Evolutionary conservation across 2,113 vertebrate genomes (phyloP).

Genomic region (Emberiza fucata): DNA sequence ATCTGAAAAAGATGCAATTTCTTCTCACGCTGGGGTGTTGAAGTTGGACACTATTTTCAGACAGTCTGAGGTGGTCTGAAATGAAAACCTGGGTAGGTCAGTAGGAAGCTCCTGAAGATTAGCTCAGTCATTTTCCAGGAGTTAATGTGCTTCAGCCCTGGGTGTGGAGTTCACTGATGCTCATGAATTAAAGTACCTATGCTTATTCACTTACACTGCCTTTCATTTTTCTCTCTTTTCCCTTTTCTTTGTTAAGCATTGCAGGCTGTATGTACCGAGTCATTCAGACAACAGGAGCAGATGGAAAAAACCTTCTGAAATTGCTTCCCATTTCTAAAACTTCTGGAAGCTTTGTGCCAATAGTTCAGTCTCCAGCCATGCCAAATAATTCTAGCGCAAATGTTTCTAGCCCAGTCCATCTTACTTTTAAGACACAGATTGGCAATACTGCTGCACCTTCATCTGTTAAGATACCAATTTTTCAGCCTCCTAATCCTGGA

Average conservation of each 20-base stretch:
- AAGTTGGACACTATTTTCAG: not conserved
- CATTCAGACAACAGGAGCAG: conserved; percentile 80
- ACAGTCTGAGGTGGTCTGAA: not conserved
- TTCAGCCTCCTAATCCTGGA: conserved; percentile 66
- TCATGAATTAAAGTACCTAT: not conserved
- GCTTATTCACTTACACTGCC: not conserved
- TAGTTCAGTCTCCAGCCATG: conserved; percentile 64
- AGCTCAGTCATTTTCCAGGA: not conserved
- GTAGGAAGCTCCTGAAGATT: not conserved
- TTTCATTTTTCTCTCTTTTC: conserved; percentile 18
- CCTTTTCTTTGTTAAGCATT: conserved; percentile 74
- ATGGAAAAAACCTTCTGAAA: conserved; percentile 89
- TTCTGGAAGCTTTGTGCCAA: conserved; percentile 72
- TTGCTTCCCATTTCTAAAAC: conserved; percentile 84
- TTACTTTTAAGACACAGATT: conserved; percentile 65
- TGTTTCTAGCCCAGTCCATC: conserved; percentile 50
- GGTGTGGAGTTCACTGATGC: not conserved
- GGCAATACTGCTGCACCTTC: conserved; percentile 41
- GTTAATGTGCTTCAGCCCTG: not conserved
- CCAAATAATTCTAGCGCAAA: conserved; percentile 55
- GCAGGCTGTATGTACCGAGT: conserved; percentile 86
- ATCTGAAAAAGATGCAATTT: not conserved
- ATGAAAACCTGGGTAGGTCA: not conserved
- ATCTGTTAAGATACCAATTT: conserved; percentile 61
- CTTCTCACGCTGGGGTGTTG: not conserved